Percentiles rank a stretch among this genome's conserved stretches.
Evolutionary conservation across 2,888 invertebrate species (phyloP).

Genomic region (Tolmerus cingulatus): DNA sequence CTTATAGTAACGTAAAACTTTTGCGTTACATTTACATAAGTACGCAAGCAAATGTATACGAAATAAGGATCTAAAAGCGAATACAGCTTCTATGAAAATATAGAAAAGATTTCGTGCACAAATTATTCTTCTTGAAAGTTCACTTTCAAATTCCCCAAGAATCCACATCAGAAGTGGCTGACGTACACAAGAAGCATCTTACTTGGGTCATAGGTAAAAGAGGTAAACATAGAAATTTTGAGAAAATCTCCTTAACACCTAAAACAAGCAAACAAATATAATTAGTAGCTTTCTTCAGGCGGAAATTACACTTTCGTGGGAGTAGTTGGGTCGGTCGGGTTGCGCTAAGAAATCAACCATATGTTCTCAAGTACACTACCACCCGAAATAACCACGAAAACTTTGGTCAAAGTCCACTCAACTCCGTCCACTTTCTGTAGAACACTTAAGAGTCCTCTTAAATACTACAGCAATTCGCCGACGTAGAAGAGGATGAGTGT

Average conservation of each 20-base stretch:
- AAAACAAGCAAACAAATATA: not conserved
- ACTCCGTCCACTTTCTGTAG: not conserved
- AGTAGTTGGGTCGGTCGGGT: not conserved
- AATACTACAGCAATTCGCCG: not conserved
- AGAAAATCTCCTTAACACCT: not conserved
- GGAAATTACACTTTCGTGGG: not conserved
- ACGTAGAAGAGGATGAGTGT: not conserved
- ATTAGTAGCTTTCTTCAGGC: not conserved
- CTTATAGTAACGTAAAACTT: no score
- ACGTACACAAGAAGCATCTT: not conserved
- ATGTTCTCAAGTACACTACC: not conserved
- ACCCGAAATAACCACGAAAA: slow-evolving; percentile 7
- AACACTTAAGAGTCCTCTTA: not conserved
- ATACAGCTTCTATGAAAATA: not conserved
- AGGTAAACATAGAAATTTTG: not conserved
- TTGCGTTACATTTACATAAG: no score
- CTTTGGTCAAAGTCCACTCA: not conserved
- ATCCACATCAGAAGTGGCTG: not conserved
- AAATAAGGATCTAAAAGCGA: no score
- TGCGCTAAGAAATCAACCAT: not conserved
- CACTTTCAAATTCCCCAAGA: not conserved
- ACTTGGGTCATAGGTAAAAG: not conserved
- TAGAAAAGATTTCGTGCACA: not conserved
- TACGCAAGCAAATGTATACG: no score
- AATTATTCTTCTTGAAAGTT: not conserved